These are phyloP conservation scores for Sturmia bella DNA, from an alignment of 2,888 invertebrate species.

Conservation along the genomic window DNA sequence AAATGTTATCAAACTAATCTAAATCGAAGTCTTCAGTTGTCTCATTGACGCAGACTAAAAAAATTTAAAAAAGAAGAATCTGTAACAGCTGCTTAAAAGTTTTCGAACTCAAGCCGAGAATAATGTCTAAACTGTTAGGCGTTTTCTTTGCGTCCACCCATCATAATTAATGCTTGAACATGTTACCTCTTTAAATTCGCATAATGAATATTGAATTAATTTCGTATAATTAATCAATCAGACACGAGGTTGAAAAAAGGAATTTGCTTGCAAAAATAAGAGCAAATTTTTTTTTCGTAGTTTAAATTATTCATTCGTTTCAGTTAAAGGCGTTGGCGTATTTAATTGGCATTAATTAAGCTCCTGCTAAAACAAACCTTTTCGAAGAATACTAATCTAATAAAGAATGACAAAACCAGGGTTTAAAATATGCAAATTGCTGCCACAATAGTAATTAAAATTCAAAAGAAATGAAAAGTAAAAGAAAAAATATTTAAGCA, in stretches of 20 bases:
- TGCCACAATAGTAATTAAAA: constrained; percentile 15
- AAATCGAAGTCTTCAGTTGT: too few relatives aligned
- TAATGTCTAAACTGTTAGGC: too few relatives aligned
- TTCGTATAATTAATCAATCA: neutral
- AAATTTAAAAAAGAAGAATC: too few relatives aligned
- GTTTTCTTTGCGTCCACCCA: too few relatives aligned
- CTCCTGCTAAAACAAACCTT: neutral
- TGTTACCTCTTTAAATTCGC: neutral
- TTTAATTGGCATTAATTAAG: constrained; percentile 10
- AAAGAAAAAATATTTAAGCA: neutral
- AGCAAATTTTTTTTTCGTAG: neutral
- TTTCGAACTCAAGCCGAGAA: too few relatives aligned
- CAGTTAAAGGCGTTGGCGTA: neutral
- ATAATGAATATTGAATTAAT: constrained; percentile 8
- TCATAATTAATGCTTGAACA: too few relatives aligned
- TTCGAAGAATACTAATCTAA: neutral
- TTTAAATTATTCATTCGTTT: neutral
- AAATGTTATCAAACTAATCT: too few relatives aligned
- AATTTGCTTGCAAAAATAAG: too few relatives aligned
- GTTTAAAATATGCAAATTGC: constrained; percentile 34
- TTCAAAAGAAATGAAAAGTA: neutral
- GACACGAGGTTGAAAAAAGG: too few relatives aligned
- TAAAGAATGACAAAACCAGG: neutral
- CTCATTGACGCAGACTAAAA: too few relatives aligned
- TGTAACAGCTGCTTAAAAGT: too few relatives aligned